Conservation (phyloP, 2,888 invertebrate genomes). For the Parasteatoda lunata region DNA sequence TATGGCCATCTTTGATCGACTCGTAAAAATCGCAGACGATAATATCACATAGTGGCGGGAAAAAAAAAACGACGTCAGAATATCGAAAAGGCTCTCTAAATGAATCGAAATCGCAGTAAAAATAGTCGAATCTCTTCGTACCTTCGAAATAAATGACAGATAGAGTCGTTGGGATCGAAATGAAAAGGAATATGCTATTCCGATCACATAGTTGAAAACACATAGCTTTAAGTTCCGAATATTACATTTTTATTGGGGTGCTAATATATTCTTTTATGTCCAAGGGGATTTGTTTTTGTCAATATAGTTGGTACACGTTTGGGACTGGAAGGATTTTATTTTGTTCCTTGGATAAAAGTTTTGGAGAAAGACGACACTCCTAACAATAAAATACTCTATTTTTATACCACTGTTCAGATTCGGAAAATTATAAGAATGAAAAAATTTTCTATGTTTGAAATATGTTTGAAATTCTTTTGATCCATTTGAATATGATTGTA, state of each 20-base stretch:
- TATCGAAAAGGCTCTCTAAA: conserved; percentile 47
- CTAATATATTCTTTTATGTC: conserved; percentile 2
- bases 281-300: not conserved
- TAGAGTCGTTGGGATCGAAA: conserved; percentile 3
- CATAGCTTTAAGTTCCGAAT: conserved; percentile 11
- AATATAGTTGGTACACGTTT: not conserved
- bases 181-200: conserved; percentile 40
- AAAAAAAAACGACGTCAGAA: conserved; percentile 24
- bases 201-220: conserved; percentile 18
- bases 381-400: too few relatives aligned
- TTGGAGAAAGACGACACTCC: too few relatives aligned
- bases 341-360: too few relatives aligned
- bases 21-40: conserved; percentile 48
- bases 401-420: too few relatives aligned
- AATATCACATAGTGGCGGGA: conserved; percentile 27
- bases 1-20: conserved; percentile 44
- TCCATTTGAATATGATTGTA: too few relatives aligned
- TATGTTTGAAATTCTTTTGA: too few relatives aligned
- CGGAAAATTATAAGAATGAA: too few relatives aligned
- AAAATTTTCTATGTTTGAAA: too few relatives aligned
- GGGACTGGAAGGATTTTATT: not conserved
- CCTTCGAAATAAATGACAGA: conserved; percentile 26
- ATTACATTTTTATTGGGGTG: conserved; percentile 35
- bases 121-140: conserved; percentile 7
- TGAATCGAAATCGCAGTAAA: conserved; percentile 45